Percentiles rank a stretch among this genome's conserved stretches.
phyloP scores from a whole-genome alignment of 2,888 invertebrate species.

The Orthosia gothica region DNA sequence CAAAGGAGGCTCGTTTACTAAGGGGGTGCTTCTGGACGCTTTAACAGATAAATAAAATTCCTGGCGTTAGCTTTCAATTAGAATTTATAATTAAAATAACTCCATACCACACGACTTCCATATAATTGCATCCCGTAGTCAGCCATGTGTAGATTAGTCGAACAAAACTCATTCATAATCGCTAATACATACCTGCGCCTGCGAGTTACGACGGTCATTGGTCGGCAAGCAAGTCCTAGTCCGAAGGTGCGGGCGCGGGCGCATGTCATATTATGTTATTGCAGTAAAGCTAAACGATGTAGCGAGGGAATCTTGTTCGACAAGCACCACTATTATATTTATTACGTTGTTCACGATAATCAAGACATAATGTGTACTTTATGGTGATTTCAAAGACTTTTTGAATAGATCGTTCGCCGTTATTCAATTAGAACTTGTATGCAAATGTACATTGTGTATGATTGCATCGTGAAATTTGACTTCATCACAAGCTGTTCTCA shows the following conservation, averaged over 20 bases:
- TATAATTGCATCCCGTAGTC: too few relatives aligned
- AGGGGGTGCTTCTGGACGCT: background rate
- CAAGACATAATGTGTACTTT: background rate
- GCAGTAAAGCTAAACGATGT: constrained; percentile 37
- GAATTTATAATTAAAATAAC: background rate
- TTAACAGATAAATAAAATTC: background rate
- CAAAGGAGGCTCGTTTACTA: too few relatives aligned
- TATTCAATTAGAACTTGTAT: background rate
- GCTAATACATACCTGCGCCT: constrained; percentile 19
- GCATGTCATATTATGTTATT: constrained; percentile 37
- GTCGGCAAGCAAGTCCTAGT: background rate
- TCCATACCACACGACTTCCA: background rate
- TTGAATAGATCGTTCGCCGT: background rate
- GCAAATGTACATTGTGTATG: background rate
- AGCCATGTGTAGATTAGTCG: background rate
- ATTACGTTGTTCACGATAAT: background rate
- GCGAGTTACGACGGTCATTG: background rate
- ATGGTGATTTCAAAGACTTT: background rate
- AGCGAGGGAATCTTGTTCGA: constrained; percentile 30
- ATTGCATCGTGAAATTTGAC: background rate
- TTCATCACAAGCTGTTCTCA: background rate
- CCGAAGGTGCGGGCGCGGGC: constrained; percentile 7
- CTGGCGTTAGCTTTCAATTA: too few relatives aligned
- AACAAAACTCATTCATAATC: constrained; percentile 7
- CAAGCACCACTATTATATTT: constrained; percentile 6